phyloP scores from a whole-genome alignment of 2,888 invertebrate genomes.

The Protodeltote pygarga region DNA sequence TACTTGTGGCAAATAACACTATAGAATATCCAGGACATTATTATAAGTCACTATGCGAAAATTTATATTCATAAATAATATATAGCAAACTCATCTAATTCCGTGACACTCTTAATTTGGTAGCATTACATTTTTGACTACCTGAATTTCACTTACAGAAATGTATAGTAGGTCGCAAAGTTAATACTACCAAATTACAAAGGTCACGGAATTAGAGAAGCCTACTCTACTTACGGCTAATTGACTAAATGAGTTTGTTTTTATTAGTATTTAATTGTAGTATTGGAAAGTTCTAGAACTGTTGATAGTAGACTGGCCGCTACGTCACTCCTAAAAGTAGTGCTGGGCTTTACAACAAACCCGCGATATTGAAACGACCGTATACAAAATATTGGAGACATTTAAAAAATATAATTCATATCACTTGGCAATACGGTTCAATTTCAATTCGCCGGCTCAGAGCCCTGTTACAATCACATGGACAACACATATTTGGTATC shows the following conservation, averaged over 20 bases:
- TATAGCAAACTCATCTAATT: too few species aligned
- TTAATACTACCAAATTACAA: too few species aligned
- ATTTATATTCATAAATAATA: too few species aligned
- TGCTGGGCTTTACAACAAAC: background rate
- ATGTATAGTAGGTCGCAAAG: too few species aligned
- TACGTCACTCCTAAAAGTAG: slow-evolving; percentile 3
- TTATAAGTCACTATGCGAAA: too few species aligned
- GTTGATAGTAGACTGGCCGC: too few species aligned
- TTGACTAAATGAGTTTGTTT: slow-evolving; percentile 19
- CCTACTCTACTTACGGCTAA: slow-evolving; percentile 4
- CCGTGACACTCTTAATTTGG: too few species aligned
- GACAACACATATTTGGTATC: slow-evolving; percentile 36
- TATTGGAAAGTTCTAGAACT: too few species aligned
- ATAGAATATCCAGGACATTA: background rate
- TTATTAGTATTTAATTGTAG: too few species aligned
- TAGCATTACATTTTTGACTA: too few species aligned
- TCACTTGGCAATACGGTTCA: background rate
- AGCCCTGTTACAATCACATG: slow-evolving; percentile 3
- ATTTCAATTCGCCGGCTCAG: background rate
- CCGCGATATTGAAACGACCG: background rate
- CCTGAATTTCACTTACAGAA: too few species aligned
- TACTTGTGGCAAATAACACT: background rate
- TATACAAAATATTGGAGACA: background rate
- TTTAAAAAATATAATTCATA: too few species aligned
- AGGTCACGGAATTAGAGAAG: background rate